These are phyloP conservation scores for Schrankia costaestrigalis DNA, from an alignment of 2,888 invertebrate genomes.

Conservation along the genomic window DNA sequence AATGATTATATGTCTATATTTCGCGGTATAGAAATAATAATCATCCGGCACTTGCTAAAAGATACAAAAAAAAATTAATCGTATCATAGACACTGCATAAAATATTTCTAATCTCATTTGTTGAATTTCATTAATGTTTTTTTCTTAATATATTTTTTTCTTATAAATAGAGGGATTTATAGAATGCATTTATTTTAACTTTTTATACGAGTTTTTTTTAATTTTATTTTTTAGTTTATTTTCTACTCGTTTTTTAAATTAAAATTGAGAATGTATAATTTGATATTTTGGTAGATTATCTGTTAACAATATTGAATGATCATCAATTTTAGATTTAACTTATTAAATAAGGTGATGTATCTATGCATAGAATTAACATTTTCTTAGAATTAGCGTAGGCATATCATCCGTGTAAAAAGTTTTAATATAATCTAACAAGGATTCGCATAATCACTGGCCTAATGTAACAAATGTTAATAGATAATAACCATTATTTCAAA, in stretches of 20 bases:
- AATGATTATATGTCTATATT: slow-evolving; percentile 80
- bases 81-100: slow-evolving; percentile 50
- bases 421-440: slow-evolving; percentile 63
- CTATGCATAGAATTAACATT: slow-evolving; percentile 31
- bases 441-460: slow-evolving; percentile 70
- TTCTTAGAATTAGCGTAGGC: slow-evolving; percentile 59
- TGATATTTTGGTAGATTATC: slow-evolving; percentile 76
- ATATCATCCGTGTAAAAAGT: slow-evolving; percentile 74
- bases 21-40: slow-evolving; percentile 80
- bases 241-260: slow-evolving; percentile 70
- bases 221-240: slow-evolving; percentile 70
- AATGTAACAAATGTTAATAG: slow-evolving; percentile 78
- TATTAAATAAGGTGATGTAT: slow-evolving; percentile 30
- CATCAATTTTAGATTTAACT: too few species aligned
- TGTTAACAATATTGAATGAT: slow-evolving; percentile 61
- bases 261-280: slow-evolving; percentile 54
- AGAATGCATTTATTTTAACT: slow-evolving; percentile 79
- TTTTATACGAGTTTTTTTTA: slow-evolving; percentile 70
- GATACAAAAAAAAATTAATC: slow-evolving; percentile 56
- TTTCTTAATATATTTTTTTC: slow-evolving; percentile 64
- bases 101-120: slow-evolving; percentile 62
- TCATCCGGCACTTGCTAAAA: slow-evolving; percentile 75
- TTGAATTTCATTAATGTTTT: slow-evolving; percentile 67
- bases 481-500: slow-evolving; percentile 79
- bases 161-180: slow-evolving; percentile 72